phyloP scores from a whole-genome alignment of 1,140 invertebrate species.

The Gonatopus flavifemur region DNA sequence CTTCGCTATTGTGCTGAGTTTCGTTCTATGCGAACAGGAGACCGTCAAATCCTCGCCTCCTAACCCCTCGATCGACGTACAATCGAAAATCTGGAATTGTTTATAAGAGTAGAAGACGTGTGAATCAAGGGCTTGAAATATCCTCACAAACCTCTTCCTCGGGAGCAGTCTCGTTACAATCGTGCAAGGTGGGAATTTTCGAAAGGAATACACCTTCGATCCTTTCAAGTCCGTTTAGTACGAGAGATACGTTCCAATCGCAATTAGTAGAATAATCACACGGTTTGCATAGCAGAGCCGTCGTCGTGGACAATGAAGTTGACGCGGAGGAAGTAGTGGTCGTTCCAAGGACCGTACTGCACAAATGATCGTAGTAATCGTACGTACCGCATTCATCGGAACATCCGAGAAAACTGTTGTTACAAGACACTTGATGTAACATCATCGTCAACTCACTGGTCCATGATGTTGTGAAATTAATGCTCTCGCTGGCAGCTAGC shows the following conservation, averaged over 20 bases:
- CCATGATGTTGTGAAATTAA: slow-evolving; percentile 28
- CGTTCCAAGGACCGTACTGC: slow-evolving; percentile 17
- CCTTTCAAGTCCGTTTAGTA: slow-evolving; percentile 35
- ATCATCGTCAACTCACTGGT: slow-evolving; percentile 32
- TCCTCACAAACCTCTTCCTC: slow-evolving; percentile 22
- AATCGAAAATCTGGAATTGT: slow-evolving; percentile 35
- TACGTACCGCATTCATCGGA: slow-evolving; percentile 12
- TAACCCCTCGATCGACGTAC: slow-evolving; percentile 23
- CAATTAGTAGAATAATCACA: slow-evolving; percentile 33
- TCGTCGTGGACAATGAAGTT: no score
- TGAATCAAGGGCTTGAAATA: not conserved
- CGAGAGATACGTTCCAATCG: slow-evolving; percentile 35
- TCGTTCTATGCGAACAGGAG: slow-evolving; percentile 26
- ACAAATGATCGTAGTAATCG: slow-evolving; percentile 32
- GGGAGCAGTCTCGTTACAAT: slow-evolving; percentile 31
- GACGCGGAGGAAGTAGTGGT: slow-evolving; percentile 11
- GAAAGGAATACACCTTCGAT: slow-evolving; percentile 41
- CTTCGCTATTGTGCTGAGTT: slow-evolving; percentile 12
- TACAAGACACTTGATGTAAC: slow-evolving; percentile 35
- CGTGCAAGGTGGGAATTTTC: slow-evolving; percentile 26
- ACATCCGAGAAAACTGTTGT: slow-evolving; percentile 26
- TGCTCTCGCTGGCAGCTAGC: no score
- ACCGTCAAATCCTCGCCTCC: slow-evolving; percentile 26
- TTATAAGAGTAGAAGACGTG: not conserved
- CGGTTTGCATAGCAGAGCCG: slow-evolving; percentile 32